phyloP scores from a whole-genome alignment of 2,113 vertebrate species.

The Cardinalis cardinalis region DNA sequence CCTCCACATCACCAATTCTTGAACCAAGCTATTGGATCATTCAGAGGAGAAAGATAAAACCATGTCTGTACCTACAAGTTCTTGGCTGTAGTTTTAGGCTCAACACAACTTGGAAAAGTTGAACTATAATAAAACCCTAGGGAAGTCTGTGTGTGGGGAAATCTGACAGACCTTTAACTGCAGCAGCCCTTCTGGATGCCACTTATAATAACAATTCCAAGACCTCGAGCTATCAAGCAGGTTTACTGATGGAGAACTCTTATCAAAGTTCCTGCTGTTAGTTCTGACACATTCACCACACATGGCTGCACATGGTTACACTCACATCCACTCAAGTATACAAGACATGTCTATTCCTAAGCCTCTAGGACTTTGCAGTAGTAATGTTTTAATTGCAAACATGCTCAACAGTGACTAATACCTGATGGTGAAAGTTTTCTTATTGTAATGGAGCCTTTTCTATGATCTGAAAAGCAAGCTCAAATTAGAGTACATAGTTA shows the following conservation, averaged over 20 bases:
- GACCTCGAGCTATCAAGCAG: slow-evolving; percentile 67
- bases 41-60: not conserved
- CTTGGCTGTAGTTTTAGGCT: not conserved
- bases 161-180: slow-evolving; percentile 46
- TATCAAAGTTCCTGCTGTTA: slow-evolving; percentile 68
- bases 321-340: slow-evolving; percentile 28
- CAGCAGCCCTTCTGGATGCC: slow-evolving; percentile 50
- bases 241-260: slow-evolving; percentile 66
- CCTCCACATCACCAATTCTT: not conserved
- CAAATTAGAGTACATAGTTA: not conserved
- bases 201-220: slow-evolving; percentile 58
- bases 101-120: not conserved
- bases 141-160: not conserved
- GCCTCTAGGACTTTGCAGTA: slow-evolving; percentile 15
- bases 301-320: slow-evolving; percentile 65
- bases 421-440: not conserved
- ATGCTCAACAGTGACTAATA: slow-evolving; percentile 24
- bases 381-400: slow-evolving; percentile 71
- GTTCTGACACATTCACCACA: slow-evolving; percentile 73
- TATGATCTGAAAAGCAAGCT: not conserved
- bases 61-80: not conserved
- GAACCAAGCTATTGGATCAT: not conserved
- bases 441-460: not conserved
- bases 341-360: slow-evolving; percentile 46
- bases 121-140: slow-evolving; percentile 21